Evolutionary conservation across 2,888 invertebrate genomes (phyloP).

Genomic region (Charanyca ferruginea): DNA sequence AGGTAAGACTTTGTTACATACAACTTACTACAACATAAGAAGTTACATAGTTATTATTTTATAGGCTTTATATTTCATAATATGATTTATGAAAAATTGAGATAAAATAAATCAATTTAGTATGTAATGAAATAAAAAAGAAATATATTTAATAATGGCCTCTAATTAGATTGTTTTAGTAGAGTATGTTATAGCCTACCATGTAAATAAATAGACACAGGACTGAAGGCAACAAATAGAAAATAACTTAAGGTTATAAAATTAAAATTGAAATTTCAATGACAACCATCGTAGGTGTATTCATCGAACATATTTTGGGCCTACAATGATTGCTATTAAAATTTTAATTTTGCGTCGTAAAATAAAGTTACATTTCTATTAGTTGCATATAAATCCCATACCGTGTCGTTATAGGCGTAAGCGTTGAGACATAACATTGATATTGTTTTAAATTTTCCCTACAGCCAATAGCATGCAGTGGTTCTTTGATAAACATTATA

Average conservation of each 20-base stretch:
- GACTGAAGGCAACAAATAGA: too few relatives aligned
- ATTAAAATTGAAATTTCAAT: too few relatives aligned
- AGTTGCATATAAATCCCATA: too few relatives aligned
- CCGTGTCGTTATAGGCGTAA: too few relatives aligned
- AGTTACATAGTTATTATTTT: conserved; percentile 12
- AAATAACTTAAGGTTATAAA: too few relatives aligned
- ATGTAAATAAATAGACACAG: not conserved
- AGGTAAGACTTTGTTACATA: conserved; percentile 71
- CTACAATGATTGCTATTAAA: too few relatives aligned
- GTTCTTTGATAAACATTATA: conserved; percentile 89
- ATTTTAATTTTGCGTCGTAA: too few relatives aligned
- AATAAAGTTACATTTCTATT: too few relatives aligned
- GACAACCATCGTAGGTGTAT: too few relatives aligned
- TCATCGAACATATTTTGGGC: too few relatives aligned
- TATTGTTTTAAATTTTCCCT: conserved; percentile 71
- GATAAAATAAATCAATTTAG: not conserved
- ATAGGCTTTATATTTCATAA: not conserved
- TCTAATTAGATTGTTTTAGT: not conserved
- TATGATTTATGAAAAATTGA: not conserved
- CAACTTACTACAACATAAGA: not conserved
- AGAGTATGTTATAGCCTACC: too few relatives aligned
- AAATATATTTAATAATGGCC: not conserved
- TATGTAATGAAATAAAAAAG: not conserved
- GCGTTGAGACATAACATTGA: conserved; percentile 30
- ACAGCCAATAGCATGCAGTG: conserved; percentile 89